A percentile compares a stretch with the other conserved stretches of the same genome.
These are phyloP conservation scores for Mormyrus proboscirostris DNA, from an alignment of 2,797 vertebrate genomes.

Conservation along the genomic window DNA sequence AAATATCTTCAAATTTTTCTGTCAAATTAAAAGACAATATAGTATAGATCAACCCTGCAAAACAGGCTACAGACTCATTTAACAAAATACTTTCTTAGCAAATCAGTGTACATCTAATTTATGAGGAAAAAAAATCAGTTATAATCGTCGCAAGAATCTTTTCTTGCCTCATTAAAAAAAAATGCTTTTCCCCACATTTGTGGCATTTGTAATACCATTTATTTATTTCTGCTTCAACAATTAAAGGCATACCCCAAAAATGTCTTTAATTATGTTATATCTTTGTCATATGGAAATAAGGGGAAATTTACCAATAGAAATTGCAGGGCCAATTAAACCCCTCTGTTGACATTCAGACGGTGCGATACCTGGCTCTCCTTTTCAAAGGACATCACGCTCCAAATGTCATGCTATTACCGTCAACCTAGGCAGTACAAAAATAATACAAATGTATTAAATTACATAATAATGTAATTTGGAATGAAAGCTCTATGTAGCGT, in stretches of 20 bases:
- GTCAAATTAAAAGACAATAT: not conserved
- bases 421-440: not conserved
- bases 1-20: not conserved
- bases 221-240: not conserved
- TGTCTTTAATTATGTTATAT: not conserved
- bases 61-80: not conserved
- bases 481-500: not conserved
- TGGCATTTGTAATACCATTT: not conserved
- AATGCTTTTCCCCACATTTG: not conserved
- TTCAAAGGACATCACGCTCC: not conserved
- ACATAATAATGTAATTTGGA: conserved; percentile 4
- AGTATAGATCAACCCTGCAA: not conserved
- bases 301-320: not conserved
- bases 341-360: not conserved
- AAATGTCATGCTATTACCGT: not conserved
- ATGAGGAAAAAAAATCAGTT: not conserved
- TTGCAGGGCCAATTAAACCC: not conserved
- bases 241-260: not conserved
- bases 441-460: conserved; percentile 36
- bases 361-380: not conserved
- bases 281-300: not conserved
- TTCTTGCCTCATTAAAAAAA: not conserved
- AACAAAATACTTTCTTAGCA: not conserved
- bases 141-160: not conserved
- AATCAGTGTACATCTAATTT: not conserved